Base-by-base conservation (phyloP, 23 tunicate genomes). In the Oikopleura vanhoeffeni region DNA sequence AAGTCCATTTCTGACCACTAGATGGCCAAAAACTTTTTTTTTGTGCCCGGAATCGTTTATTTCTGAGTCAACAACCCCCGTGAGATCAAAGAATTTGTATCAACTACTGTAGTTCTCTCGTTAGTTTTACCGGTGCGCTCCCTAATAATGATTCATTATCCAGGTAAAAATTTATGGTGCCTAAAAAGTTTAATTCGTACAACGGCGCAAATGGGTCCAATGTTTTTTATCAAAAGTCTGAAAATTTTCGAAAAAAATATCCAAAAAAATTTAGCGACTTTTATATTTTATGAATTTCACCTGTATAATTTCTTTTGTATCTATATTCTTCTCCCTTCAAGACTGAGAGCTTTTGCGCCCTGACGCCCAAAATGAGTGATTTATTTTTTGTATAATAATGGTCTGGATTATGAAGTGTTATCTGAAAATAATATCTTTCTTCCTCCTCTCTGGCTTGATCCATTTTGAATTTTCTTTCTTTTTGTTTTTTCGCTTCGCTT, bases 401-500 rank as follows among this genome's bases (percentile, higher is more conserved):
- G 60, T 71, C 27, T 3, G 79, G 79, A 71, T 71, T 71, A 30
- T 71, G 35, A 18, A 71, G 35, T 13, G 79, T 24, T 4, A 18
- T 30, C 2, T 30, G 79, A 30, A 18, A 71, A 18, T 33, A 33
- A 32, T 3, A 13, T 28, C 79, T 33, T 4, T 71, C 38, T 71
- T 71, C 79, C 38, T 71, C 38, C 32, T 18, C 79, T 30, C 32
- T 71, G 79, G 35, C 35, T 71, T 71, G 34, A 2, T 28, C 38
- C 3, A 71, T 2, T 30, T 71, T 71, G 27, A 28, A 32, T 38
- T 24, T 24, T 30, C 35, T 28, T 3, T 71, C 79, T 38, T 30
- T 18, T 71, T 71, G 79, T 71, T 71, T 71, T 71, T 30, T 71
- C 79, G 79, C 79, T 71, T 71, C 79, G 35, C 34, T 13, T 3